phyloP scores from a whole-genome alignment of 2,888 invertebrate species.

The Scelioninae gen. 1 region DNA sequence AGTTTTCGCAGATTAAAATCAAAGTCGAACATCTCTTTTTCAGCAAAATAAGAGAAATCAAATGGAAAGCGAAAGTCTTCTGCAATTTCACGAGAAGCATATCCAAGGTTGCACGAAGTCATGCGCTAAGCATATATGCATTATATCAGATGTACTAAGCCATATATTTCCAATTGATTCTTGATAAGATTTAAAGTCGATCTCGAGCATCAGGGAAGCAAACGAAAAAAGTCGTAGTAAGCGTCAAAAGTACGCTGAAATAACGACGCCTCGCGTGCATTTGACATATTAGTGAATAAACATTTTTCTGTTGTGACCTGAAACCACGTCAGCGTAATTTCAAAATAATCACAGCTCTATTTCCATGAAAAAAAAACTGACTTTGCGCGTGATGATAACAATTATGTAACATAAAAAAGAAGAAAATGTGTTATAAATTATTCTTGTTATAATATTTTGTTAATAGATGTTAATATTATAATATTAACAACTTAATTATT shows the following conservation, averaged over 20 bases:
- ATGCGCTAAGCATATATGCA: conserved; percentile 22
- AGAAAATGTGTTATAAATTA: too few relatives aligned
- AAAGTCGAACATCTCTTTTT: conserved; percentile 19
- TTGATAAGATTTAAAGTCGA: conserved; percentile 33
- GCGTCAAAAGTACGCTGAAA: conserved; percentile 1
- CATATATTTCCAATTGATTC: conserved; percentile 28
- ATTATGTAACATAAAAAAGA: too few relatives aligned
- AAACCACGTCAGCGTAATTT: conserved; percentile 18
- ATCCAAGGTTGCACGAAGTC: conserved; percentile 30
- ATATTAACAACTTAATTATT: too few relatives aligned
- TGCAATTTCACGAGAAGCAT: conserved; percentile 35
- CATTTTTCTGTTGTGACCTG: conserved; percentile 21
- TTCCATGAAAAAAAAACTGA: conserved; percentile 12
- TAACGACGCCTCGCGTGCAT: conserved; percentile 21
- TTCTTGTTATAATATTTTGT: too few relatives aligned
- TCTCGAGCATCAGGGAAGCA: conserved; percentile 9
- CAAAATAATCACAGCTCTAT: conserved; percentile 19
- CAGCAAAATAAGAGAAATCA: conserved; percentile 25
- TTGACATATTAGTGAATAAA: conserved; percentile 26
- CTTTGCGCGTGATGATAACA: neutral
- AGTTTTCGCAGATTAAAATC: conserved; percentile 15
- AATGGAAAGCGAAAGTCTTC: conserved; percentile 39
- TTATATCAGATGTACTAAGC: conserved; percentile 30
- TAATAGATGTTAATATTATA: too few relatives aligned
- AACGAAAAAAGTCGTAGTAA: conserved; percentile 5